Evolutionary conservation across 1,140 invertebrate genomes (phyloP), one percentile per base, ranked within the genome.

Genomic region (Drosophila busckii): DNA sequence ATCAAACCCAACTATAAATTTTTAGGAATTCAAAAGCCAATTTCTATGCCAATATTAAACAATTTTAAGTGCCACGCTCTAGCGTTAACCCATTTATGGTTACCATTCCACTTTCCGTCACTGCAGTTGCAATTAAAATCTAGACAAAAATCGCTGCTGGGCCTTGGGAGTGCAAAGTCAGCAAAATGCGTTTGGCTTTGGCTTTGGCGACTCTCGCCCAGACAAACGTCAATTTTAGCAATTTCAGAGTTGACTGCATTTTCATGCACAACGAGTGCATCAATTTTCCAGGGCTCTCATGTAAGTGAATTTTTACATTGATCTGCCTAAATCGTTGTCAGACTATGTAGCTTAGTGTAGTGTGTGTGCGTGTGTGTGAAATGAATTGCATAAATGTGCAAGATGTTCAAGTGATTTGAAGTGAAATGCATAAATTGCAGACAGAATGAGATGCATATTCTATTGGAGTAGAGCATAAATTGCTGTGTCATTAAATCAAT

Each of bases 111-210:
- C 46, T 65, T 65, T 63, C n/a, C n/a, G 62, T 56, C 63, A 73
- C 69, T 69, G 69, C 63, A 64, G 44, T 64, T 58, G 64, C 70
- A 69, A 75, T 75, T 73, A 75, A 69, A 69, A 50, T 70, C 54
- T 38, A 32, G 15, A 4, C 40, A 19, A 61, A 56, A 50, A 68
- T 59, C 31, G 42, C 53, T 46, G 44, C 29, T 50, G 45, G 34
- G 37, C 56, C 37, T 41, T 45, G 52, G 38, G 41, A 73, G 50
- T 52, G 69, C 56, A 67, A 23, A 56, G 59, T 71, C 63, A 50
- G 68, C 68, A 71, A 20, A 67, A n/a, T n/a, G n/a, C n/a, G n/a
- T n/a, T n/a, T n/a, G n/a, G n/a, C n/a, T 40, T 48, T 53, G 22
- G 37, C 17, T 28, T 38, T 48, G 61, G 68, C 55, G 50, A 73